These are phyloP conservation scores for Diaphora mendica DNA, from an alignment of 2,888 invertebrate genomes.

Conservation along the genomic window DNA sequence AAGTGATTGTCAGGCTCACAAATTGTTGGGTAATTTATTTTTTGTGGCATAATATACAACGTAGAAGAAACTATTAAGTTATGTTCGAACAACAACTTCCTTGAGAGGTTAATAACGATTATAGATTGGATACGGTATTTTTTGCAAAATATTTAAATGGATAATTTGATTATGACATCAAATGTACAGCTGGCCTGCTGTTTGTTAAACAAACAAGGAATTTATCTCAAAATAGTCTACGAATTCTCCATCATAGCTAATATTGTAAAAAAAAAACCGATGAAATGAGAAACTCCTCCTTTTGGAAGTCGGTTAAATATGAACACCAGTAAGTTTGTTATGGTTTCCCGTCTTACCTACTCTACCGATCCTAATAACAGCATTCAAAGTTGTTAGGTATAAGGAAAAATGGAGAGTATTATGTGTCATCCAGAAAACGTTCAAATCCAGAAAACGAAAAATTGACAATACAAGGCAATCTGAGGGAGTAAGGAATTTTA, in stretches of 20 bases:
- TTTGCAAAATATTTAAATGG: slow-evolving; percentile 1
- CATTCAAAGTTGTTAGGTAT: no score
- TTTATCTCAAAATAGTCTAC: not conserved
- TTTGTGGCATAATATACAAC: not conserved
- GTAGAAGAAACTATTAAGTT: not conserved
- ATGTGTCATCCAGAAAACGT: no score
- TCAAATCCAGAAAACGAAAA: no score
- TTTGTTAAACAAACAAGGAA: not conserved
- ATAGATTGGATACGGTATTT: not conserved
- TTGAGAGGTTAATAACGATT: not conserved
- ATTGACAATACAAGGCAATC: no score
- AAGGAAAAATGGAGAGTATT: no score
- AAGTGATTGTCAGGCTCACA: not conserved
- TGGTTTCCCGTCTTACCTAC: not conserved
- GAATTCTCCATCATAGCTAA: not conserved
- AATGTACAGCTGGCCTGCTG: not conserved
- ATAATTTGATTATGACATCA: not conserved
- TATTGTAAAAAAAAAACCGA: no score
- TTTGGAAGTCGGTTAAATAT: no score
- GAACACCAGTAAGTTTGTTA: not conserved
- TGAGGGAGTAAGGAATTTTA: not conserved
- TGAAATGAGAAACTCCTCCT: no score
- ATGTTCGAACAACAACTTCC: slow-evolving; percentile 5
- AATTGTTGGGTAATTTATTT: not conserved
- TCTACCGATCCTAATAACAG: not conserved